phyloP scores from a whole-genome alignment of 2,888 invertebrate genomes.

The Amorpha juglandis region DNA sequence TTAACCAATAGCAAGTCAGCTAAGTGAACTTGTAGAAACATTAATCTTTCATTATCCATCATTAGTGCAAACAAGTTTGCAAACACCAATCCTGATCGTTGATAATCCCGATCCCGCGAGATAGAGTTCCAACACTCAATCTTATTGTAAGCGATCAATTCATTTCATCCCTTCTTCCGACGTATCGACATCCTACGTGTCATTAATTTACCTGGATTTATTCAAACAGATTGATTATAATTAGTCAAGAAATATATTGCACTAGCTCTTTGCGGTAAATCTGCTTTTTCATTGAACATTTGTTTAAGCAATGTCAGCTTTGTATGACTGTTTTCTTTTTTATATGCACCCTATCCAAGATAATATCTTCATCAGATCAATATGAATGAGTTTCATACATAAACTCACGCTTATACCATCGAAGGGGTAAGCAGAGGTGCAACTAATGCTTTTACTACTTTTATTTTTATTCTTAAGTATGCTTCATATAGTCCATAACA shows the following conservation, averaged over 20 bases:
- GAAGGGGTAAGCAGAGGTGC: too few species aligned
- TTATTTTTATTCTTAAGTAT: too few species aligned
- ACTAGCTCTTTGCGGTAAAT: background rate
- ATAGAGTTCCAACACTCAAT: constrained; percentile 70
- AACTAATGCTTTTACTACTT: too few species aligned
- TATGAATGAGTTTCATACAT: too few species aligned
- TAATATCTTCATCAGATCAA: too few species aligned
- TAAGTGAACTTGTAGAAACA: constrained; percentile 29
- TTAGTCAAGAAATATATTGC: background rate
- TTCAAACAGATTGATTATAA: constrained; percentile 4
- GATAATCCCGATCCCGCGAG: constrained; percentile 56
- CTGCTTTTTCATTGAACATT: too few species aligned
- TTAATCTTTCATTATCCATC: constrained; percentile 66
- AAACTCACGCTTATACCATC: too few species aligned
- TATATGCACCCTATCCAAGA: too few species aligned
- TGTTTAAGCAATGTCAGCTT: too few species aligned
- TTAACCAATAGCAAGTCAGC: constrained; percentile 23
- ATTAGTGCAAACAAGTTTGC: constrained; percentile 67
- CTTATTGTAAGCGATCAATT: constrained; percentile 65
- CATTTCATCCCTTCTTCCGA: constrained; percentile 67
- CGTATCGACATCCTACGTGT: constrained; percentile 38
- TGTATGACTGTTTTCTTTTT: too few species aligned
- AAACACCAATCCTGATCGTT: constrained; percentile 55
- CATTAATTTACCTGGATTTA: constrained; percentile 23
- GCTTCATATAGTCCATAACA: too few species aligned